Base-by-base conservation (phyloP, 2,113 vertebrate genomes). In the Heterochromis multidens region DNA sequence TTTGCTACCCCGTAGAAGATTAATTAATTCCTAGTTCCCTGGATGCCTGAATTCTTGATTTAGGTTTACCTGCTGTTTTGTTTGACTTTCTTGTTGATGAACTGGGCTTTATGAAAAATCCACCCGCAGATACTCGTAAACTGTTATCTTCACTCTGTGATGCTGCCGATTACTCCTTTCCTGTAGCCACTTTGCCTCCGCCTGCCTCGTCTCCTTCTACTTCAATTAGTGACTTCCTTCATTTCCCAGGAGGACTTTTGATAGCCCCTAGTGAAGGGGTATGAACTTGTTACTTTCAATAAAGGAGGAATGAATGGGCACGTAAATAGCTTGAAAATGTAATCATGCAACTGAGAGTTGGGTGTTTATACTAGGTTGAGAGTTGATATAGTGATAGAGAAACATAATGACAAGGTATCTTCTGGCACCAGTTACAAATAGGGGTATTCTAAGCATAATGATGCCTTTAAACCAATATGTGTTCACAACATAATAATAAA, bases 151-250 rank as follows among this genome's bases (percentile, higher is more conserved):
- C 74, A 23, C 63, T 23, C 43, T 43, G 56, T 29, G 8, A 65
- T 43, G 46, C 79, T 19, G 74, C 54, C 17, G 77, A 57, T 57
- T 46, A 9, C n/a, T 52, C 19, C 63, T 61, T 58, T 27, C 31
- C 82, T 1, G 16, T 14, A 40, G 43, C 7, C 56, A 63, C 78
- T 83, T 67, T 83, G 70, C 74, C 78, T 84, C 77, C 17, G 82
- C 83, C 77, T 85, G 46, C 46, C 70, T 87, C 29, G 25, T 78
- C 84, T 49, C 25, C 81, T 79, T 80, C 80, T 40, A 25, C 83
- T 43, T 82, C 80, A 90, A 91, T 91, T 86, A 89, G 82, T 17
- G 57, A 70, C 82, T 89, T 81, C 54, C 84, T 88, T 89, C 84
- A 83, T 85, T 87, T 88, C 91, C 86, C 84, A 56, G 29, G 78